Evolutionary conservation across 1,140 invertebrate genomes (phyloP).

Genomic region (Teleopsis dalmanni): DNA sequence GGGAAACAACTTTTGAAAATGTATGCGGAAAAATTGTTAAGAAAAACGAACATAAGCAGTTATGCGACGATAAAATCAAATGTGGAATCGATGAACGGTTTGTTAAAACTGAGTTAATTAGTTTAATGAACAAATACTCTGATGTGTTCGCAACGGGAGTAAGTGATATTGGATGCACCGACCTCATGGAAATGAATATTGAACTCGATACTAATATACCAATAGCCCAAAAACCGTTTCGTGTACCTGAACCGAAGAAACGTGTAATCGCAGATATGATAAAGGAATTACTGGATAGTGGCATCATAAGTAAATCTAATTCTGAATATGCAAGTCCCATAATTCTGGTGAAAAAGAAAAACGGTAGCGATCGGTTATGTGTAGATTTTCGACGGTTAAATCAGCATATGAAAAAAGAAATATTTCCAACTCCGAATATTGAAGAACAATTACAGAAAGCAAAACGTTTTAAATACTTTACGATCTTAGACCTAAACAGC

Average conservation of each 20-base stretch:
- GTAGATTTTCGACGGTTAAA: conserved; percentile 47
- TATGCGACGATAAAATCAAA: too few relatives aligned
- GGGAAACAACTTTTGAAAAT: too few relatives aligned
- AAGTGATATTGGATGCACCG: background rate
- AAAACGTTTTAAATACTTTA: background rate
- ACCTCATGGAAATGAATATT: background rate
- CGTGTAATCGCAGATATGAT: conserved; percentile 8
- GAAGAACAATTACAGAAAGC: conserved; percentile 23
- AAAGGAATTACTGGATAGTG: conserved; percentile 15
- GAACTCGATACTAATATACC: conserved; percentile 2
- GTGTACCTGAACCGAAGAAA: conserved; percentile 5
- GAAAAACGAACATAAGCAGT: too few relatives aligned
- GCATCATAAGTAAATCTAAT: conserved; percentile 21
- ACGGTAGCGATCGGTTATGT: conserved; percentile 27
- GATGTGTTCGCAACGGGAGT: background rate
- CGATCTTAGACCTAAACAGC: too few relatives aligned
- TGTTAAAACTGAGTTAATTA: background rate
- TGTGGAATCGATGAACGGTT: too few relatives aligned
- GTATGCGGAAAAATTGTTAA: too few relatives aligned
- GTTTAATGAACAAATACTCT: background rate
- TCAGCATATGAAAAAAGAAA: conserved; percentile 19
- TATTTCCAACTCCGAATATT: conserved; percentile 26
- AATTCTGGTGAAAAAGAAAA: conserved; percentile 39
- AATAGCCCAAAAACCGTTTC: conserved; percentile 8
- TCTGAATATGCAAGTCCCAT: conserved; percentile 42